Base-by-base conservation (phyloP, 2,888 invertebrate genomes). In the Patella pellucida region DNA sequence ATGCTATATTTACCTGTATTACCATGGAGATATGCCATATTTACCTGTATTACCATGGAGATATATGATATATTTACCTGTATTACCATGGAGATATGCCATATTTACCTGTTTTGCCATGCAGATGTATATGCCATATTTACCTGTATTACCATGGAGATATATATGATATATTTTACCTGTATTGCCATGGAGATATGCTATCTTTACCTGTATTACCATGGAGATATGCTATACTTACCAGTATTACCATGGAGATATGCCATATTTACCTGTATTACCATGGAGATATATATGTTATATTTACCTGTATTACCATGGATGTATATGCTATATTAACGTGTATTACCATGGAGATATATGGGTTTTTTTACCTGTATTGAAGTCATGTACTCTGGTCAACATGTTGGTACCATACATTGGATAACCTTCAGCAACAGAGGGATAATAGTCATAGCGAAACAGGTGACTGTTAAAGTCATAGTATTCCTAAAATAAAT, bases 341-440 rank as follows among this genome's bases (percentile, higher is more conserved):
- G 84, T 76, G 83, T 83, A 15, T 76, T 79, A 69, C 41, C 41
- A 41, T 41, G 41, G 41, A 9, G 9, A 41, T 31, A 31, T 31
- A 3, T 31, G 31, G n/a, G n/a, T n/a, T n/a, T n/a, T n/a, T n/a
- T n/a, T 76, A 84, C 85, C 85, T 76, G 84, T 83, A 15, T 76
- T 79, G 71, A 84, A 85, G 71, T 85, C 85, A 51, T 85, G 85
- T 4, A 85, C 76, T 50, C 82, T 76, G 15, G 81, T 83, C 50
- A 79, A 72, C 9, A 75, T 72, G 67, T 79, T 77, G 1, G 72
- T 68, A 0, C 84, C 84, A 54, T 79, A 83, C 15, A 73, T 77
- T 12, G 52, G 51, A 2, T 62, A 7, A 16, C 14, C 69, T 31
- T 31, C 50, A 68, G 56, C n/a, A 56, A 81, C 31, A 19, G 62